Conservation (phyloP, 2,888 invertebrate genomes). For the Cephonodes hylas region DNA sequence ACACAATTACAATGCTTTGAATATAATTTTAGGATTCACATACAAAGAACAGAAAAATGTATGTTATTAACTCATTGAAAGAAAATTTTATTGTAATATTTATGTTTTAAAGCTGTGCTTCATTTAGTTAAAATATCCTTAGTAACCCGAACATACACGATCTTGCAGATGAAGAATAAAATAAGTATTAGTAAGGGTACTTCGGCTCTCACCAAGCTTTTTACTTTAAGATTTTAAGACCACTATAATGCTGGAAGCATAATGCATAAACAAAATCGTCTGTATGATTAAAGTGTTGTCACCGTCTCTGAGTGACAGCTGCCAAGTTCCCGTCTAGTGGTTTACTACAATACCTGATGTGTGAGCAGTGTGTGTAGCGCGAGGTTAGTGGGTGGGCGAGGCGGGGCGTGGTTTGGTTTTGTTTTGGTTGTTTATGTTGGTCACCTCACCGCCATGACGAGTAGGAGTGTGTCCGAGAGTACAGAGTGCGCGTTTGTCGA, state of each 20-base stretch:
- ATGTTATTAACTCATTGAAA: background rate
- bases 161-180: too few relatives aligned
- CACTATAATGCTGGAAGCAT: too few relatives aligned
- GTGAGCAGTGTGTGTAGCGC: background rate
- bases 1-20: background rate
- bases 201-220: too few relatives aligned
- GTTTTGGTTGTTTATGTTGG: slow-evolving; percentile 22
- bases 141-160: too few relatives aligned
- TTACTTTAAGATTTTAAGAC: too few relatives aligned
- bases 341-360: background rate
- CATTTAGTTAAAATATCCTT: too few relatives aligned
- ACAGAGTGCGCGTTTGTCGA: slow-evolving; percentile 45
- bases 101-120: background rate
- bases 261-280: too few relatives aligned
- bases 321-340: too few relatives aligned
- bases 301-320: too few relatives aligned
- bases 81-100: background rate
- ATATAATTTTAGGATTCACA: background rate
- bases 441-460: slow-evolving; percentile 31
- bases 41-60: background rate
- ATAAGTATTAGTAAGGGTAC: too few relatives aligned
- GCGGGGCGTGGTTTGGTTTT: slow-evolving; percentile 14
- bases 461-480: slow-evolving; percentile 3
- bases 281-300: too few relatives aligned
- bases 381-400: background rate